A percentile compares a stretch with the other conserved stretches of the same genome.
These are phyloP conservation scores for Cheumatopsyche charites DNA, from an alignment of 1,140 invertebrate genomes.

Conservation along the genomic window DNA sequence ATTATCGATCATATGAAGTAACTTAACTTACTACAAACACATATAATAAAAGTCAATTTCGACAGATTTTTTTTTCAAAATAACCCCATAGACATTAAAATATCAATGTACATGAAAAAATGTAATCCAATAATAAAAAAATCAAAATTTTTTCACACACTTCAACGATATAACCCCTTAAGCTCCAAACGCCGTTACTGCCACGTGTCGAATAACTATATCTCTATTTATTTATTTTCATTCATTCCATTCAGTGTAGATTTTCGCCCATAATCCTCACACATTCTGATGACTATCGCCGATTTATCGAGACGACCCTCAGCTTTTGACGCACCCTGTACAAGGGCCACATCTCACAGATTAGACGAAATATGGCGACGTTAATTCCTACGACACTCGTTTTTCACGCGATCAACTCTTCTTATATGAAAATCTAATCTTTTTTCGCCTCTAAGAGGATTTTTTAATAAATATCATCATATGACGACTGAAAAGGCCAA, in stretches of 20 bases:
- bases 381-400: conserved; percentile 12
- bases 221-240: not conserved
- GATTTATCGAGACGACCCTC: conserved; percentile 14
- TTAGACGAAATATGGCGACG: conserved; percentile 15
- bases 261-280: conserved; percentile 3
- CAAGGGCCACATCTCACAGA: conserved; percentile 12
- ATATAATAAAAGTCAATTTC: too few relatives aligned
- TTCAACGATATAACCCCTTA: too few relatives aligned
- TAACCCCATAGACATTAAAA: too few relatives aligned
- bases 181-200: not conserved
- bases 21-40: too few relatives aligned
- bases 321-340: not conserved
- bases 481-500: too few relatives aligned
- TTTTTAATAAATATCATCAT: conserved; percentile 14
- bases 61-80: too few relatives aligned
- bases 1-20: too few relatives aligned
- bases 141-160: too few relatives aligned
- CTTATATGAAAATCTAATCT: conserved; percentile 17
- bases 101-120: too few relatives aligned
- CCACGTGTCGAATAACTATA: not conserved
- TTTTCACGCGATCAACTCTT: conserved; percentile 21
- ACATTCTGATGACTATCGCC: conserved; percentile 6
- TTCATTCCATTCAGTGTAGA: not conserved
- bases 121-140: too few relatives aligned
- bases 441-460: conserved; percentile 13